Evolutionary conservation across 2,113 vertebrate species (phyloP).

Genomic region (Oxyruncus cristatus): DNA sequence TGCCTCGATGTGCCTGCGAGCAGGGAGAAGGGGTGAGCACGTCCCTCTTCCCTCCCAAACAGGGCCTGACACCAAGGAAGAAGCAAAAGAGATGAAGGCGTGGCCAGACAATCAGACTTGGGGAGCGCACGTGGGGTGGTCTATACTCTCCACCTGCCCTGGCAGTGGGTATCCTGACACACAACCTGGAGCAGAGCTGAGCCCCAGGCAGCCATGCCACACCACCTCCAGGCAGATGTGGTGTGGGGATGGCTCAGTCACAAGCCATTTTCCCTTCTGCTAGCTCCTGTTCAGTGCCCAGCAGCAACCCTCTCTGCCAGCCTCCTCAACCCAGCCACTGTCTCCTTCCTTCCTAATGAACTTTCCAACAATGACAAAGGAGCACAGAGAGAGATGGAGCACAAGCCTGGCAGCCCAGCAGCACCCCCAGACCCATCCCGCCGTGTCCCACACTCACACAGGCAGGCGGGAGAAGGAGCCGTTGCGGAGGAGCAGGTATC

Average conservation of each 20-base stretch:
- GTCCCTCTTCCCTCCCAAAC: not conserved
- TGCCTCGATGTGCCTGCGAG: conserved; percentile 77
- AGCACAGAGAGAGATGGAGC: not conserved
- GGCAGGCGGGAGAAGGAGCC: conserved; percentile 77
- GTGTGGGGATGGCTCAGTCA: not conserved
- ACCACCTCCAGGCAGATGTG: conserved; percentile 58
- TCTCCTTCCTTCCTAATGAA: conserved; percentile 54
- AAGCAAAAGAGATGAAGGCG: not conserved
- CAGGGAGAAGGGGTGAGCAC: not conserved
- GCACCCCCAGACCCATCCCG: not conserved
- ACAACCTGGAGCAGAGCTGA: fast-evolving
- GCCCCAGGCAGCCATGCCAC: fast-evolving
- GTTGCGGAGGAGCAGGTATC: conserved; percentile 78
- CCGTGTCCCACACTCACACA: conserved; percentile 75
- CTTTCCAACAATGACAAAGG: conserved; percentile 47
- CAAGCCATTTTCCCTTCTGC: conserved; percentile 68
- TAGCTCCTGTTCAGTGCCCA: not conserved
- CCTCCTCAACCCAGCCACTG: conserved; percentile 3
- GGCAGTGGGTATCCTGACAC: fast-evolving
- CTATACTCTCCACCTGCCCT: fast-evolving
- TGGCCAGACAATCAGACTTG: not conserved
- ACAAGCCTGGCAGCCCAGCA: not conserved
- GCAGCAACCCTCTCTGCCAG: not conserved
- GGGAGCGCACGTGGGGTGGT: fast-evolving
- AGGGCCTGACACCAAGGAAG: not conserved